Evolutionary conservation across 2,797 vertebrate genomes (phyloP).

Genomic region (Ctenosaura bakeri): DNA sequence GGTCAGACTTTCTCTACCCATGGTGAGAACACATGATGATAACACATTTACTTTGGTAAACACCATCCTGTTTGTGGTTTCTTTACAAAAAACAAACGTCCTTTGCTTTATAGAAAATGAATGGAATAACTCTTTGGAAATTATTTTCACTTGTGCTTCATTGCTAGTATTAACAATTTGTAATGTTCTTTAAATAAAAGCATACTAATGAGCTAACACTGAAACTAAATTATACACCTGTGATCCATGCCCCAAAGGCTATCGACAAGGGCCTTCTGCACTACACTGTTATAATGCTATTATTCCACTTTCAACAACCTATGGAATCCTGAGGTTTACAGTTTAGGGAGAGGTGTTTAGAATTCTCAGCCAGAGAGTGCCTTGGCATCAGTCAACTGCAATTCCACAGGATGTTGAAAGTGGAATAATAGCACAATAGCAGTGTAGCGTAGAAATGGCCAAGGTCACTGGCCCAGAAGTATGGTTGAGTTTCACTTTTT

Average conservation of each 20-base stretch:
- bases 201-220: slow-evolving; percentile 35
- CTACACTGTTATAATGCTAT: too few relatives aligned
- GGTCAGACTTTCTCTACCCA: too few relatives aligned
- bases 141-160: slow-evolving; percentile 42
- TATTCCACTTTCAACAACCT: too few relatives aligned
- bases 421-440: too few relatives aligned
- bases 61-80: slow-evolving; percentile 23
- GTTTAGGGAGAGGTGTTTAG: too few relatives aligned
- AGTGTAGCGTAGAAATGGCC: too few relatives aligned
- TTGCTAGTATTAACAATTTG: slow-evolving; percentile 50
- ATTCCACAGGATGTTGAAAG: too few relatives aligned
- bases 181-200: slow-evolving; percentile 27
- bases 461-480: slow-evolving; percentile 6
- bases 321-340: too few relatives aligned
- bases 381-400: too few relatives aligned
- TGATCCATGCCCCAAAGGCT: background rate
- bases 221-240: slow-evolving; percentile 40
- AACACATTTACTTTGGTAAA: slow-evolving; percentile 38
- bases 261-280: slow-evolving; percentile 1
- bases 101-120: slow-evolving; percentile 21
- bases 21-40: background rate
- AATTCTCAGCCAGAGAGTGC: too few relatives aligned
- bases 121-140: slow-evolving; percentile 44
- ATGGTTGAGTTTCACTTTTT: slow-evolving; percentile 36
- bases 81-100: slow-evolving; percentile 37